Evolutionary conservation across 2,888 invertebrate genomes (phyloP).

Genomic region (Seira sanloemensis): DNA sequence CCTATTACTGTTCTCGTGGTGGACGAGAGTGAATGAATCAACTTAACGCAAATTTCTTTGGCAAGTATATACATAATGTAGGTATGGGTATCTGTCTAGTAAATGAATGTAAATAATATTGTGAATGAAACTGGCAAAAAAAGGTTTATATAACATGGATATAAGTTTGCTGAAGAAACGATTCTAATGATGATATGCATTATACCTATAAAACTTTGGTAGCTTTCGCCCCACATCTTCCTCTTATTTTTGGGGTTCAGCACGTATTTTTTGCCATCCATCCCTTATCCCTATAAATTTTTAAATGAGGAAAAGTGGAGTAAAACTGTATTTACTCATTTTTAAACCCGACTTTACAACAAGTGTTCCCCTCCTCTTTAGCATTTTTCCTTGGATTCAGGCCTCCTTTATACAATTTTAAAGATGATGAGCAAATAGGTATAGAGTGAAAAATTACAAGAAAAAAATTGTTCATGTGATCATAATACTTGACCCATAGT

Average conservation of each 20-base stretch:
- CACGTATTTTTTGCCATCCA: slow-evolving; percentile 27
- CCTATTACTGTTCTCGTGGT: slow-evolving; percentile 48
- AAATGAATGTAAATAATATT: slow-evolving; percentile 37
- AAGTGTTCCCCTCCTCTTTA: neutral
- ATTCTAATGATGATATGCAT: neutral
- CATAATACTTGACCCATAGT: slow-evolving; percentile 58
- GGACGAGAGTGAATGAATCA: slow-evolving; percentile 45
- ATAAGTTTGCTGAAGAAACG: neutral
- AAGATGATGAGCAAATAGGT: neutral
- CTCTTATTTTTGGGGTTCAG: neutral
- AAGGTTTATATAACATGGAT: neutral
- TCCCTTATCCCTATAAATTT: neutral
- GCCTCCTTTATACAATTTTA: no score
- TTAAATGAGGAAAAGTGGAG: neutral
- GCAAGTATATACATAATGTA: neutral
- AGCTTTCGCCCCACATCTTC: neutral
- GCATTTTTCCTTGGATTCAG: neutral
- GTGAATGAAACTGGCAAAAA: slow-evolving; percentile 40
- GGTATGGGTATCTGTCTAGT: neutral
- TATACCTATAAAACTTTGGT: neutral
- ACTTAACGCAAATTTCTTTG: slow-evolving; percentile 18
- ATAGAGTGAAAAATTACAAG: neutral
- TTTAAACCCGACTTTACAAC: neutral
- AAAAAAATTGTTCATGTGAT: slow-evolving; percentile 55
- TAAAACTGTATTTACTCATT: neutral